Evolutionary conservation across 2,113 vertebrate genomes (phyloP), one percentile per base, ranked within the genome.

Genomic region (Prionailurus bengalensis): DNA sequence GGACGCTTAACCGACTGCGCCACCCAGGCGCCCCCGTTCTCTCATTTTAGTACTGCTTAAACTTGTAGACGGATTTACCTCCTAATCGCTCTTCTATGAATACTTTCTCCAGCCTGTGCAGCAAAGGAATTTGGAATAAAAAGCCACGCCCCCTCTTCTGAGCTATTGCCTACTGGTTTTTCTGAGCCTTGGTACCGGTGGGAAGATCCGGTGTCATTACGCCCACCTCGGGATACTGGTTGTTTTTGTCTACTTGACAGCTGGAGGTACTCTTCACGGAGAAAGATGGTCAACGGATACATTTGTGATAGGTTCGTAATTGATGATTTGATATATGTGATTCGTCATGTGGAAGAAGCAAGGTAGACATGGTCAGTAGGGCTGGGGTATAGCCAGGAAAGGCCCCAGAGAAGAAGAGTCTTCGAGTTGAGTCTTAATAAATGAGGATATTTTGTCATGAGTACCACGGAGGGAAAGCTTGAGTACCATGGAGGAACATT

Each of bases 21-120:
- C n/a, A n/a, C n/a, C n/a, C n/a, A n/a, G n/a, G n/a, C n/a, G n/a
- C n/a, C n/a, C n/a, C 12, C 78, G 4, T 36, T 45, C 82, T 89
- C 31, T 80, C n/a, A 0, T 7, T 79, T 78, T 87, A 86, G 23
- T 78, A 15, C 19, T 7, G 81, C 83, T 85, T 89, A 58, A 31
- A 84, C 76, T 65, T 93, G 79, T 3, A 71, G 15, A 58, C 58
- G 51, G 36, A 74, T 96, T 78, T 90, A 48, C 93, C 48, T 97
- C 51, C 89, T 85, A 91, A 76, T 65, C 84, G 39, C 94, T 89
- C 8, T 58, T 66, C 86, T 78, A 63, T 83, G 68, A 94, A 42
- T 73, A 33, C 66, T 42, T 81, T 81, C 45, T 65, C 7, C 13
- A 39, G 55, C 55, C 45, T 85, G 10, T 11, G 9, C 31, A 55